These are phyloP conservation scores for Andrena minutula DNA, from an alignment of 2,888 invertebrate genomes.

Conservation along the genomic window DNA sequence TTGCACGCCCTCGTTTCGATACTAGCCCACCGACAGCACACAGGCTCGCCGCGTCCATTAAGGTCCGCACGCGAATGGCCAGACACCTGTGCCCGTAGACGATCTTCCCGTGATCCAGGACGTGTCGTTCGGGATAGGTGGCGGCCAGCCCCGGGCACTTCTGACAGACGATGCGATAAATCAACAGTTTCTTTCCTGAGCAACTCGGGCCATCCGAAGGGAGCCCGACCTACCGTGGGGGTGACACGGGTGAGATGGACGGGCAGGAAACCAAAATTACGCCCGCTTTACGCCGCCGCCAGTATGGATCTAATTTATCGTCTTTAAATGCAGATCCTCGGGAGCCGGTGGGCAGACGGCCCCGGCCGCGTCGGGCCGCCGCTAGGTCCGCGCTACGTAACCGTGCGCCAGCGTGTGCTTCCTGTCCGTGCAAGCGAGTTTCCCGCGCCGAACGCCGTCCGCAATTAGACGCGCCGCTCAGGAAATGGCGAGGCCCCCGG, in stretches of 20 bases:
- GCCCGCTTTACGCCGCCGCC: conserved; percentile 66
- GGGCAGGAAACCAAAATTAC: conserved; percentile 79
- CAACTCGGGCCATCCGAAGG: conserved; percentile 34
- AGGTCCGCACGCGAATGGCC: conserved; percentile 41
- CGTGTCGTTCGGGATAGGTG: conserved; percentile 54
- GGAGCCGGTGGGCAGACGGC: conserved; percentile 50
- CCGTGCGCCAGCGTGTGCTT: not conserved
- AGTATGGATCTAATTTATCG: conserved; percentile 77
- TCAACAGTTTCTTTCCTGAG: conserved; percentile 72
- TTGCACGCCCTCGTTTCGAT: conserved; percentile 24
- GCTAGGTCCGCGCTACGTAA: conserved; percentile 27
- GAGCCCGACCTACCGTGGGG: conserved; percentile 41
- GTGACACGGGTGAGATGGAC: conserved; percentile 68
- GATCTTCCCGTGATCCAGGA: conserved; percentile 47
- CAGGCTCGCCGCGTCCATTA: conserved; percentile 68
- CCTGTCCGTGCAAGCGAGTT: conserved; percentile 23
- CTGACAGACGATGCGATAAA: conserved; percentile 74
- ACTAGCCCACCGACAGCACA: conserved; percentile 54
- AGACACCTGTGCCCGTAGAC: conserved; percentile 58
- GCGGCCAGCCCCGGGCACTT: conserved; percentile 48
- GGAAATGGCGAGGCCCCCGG: conserved; percentile 68
- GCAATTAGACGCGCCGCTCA: conserved; percentile 73
- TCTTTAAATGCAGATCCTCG: conserved; percentile 77
- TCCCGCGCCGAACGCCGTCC: conserved; percentile 54
- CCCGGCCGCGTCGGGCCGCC: not conserved